phyloP scores from a whole-genome alignment of 2,797 vertebrate genomes.

The Coregonus sp. region DNA sequence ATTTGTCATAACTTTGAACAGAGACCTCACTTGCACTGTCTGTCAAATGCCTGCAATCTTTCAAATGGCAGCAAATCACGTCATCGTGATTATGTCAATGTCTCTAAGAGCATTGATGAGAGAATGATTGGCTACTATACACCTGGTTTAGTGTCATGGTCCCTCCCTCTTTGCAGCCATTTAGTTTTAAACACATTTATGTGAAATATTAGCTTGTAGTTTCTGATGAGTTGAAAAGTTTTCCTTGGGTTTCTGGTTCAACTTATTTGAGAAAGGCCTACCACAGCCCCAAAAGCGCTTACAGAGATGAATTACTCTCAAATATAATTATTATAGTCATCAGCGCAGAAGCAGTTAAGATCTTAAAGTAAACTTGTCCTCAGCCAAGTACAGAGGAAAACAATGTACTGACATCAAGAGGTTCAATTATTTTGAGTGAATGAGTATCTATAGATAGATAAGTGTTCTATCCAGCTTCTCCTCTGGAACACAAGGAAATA shows the following conservation, averaged over 20 bases:
- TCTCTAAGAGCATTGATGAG: neutral
- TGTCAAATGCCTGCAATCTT: neutral
- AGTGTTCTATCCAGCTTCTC: neutral
- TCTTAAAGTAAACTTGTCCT: too few relatives aligned
- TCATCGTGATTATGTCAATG: conserved; percentile 1
- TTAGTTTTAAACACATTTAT: too few relatives aligned
- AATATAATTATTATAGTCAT: neutral
- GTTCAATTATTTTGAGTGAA: neutral
- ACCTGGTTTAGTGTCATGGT: too few relatives aligned
- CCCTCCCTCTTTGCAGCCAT: too few relatives aligned
- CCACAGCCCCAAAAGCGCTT: neutral
- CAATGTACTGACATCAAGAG: neutral
- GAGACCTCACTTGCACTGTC: neutral
- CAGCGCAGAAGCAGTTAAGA: neutral
- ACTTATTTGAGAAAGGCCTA: neutral
- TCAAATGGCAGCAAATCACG: neutral
- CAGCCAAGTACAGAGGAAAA: neutral
- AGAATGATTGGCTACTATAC: neutral
- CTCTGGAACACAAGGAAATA: neutral
- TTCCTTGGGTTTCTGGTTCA: neutral
- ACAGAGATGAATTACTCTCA: too few relatives aligned
- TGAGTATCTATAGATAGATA: neutral
- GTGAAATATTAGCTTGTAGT: too few relatives aligned
- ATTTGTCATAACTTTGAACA: neutral
- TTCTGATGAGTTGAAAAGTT: neutral